Percentiles rank a stretch among this genome's conserved stretches.
phyloP scores from a whole-genome alignment of 2,888 invertebrate species.

The Minunthozetes semirufus region DNA sequence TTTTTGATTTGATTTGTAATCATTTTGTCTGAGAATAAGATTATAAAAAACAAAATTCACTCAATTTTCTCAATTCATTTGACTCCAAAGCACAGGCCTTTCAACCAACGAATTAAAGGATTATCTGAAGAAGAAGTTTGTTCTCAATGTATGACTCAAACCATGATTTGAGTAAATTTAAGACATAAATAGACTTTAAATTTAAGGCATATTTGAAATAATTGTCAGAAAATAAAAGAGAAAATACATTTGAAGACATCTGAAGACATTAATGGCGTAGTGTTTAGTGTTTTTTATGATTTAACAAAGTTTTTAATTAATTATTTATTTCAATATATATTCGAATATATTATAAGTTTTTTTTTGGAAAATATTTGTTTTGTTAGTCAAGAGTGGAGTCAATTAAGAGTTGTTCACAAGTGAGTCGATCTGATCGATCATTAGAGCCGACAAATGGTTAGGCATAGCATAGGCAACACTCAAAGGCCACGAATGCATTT shows the following conservation, averaged over 20 bases:
- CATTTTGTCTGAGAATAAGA: background rate
- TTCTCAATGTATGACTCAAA: background rate
- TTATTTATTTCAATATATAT: background rate
- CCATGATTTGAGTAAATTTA: background rate
- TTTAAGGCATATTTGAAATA: conserved; percentile 26
- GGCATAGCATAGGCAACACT: conserved; percentile 32
- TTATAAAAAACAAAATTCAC: background rate
- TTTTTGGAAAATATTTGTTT: conserved; percentile 23
- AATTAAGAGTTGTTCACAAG: conserved; percentile 8
- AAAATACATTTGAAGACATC: background rate
- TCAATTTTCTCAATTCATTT: background rate
- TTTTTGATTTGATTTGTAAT: conserved; percentile 7
- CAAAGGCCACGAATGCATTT: conserved; percentile 31
- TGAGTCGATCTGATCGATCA: too few relatives aligned
- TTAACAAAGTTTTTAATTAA: conserved; percentile 4
- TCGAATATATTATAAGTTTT: background rate
- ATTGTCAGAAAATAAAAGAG: background rate
- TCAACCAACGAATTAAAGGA: background rate
- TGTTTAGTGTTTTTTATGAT: background rate
- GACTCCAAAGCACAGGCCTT: background rate
- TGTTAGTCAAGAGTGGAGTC: background rate
- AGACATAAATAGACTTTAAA: background rate
- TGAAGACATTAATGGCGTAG: background rate
- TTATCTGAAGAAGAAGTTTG: background rate
- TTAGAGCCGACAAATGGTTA: background rate